phyloP scores from a whole-genome alignment of 2,888 invertebrate genomes.

The Balanococcus diminutus region DNA sequence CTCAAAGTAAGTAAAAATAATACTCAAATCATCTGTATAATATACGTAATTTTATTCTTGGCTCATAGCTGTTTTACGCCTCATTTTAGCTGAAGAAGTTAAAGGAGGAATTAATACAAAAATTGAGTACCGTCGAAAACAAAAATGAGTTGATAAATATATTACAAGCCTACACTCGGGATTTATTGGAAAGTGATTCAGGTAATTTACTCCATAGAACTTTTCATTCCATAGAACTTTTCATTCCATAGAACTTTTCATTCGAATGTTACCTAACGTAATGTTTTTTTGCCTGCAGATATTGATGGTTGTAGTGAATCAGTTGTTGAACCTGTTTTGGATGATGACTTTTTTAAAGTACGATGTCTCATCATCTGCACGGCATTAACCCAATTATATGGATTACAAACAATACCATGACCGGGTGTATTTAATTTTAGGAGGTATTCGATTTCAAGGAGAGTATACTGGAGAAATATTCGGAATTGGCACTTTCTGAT shows the following conservation, averaged over 20 bases:
- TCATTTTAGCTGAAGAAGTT: constrained; percentile 78
- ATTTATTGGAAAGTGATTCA: constrained; percentile 36
- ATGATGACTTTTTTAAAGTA: constrained; percentile 67
- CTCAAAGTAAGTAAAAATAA: neutral
- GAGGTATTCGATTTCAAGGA: constrained; percentile 56
- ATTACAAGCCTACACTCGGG: constrained; percentile 66
- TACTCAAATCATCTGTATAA: neutral
- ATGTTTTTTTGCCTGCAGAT: constrained; percentile 53
- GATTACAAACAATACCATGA: neutral
- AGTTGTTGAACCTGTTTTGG: constrained; percentile 63
- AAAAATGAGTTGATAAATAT: constrained; percentile 81
- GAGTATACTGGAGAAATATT: constrained; percentile 35
- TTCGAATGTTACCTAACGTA: too few species aligned
- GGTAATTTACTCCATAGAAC: neutral
- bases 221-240: too few species aligned
- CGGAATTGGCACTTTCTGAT: constrained; percentile 21
- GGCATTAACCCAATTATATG: neutral
- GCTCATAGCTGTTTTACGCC: neutral
- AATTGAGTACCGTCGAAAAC: constrained; percentile 75
- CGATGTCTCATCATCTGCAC: neutral
- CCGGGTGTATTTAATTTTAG: constrained; percentile 54
- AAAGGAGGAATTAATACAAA: constrained; percentile 78
- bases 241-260: too few species aligned
- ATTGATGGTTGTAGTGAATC: constrained; percentile 62
- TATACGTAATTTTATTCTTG: neutral